phyloP scores from a whole-genome alignment of 1,140 invertebrate genomes.

The Drosophila malerkotliana region DNA sequence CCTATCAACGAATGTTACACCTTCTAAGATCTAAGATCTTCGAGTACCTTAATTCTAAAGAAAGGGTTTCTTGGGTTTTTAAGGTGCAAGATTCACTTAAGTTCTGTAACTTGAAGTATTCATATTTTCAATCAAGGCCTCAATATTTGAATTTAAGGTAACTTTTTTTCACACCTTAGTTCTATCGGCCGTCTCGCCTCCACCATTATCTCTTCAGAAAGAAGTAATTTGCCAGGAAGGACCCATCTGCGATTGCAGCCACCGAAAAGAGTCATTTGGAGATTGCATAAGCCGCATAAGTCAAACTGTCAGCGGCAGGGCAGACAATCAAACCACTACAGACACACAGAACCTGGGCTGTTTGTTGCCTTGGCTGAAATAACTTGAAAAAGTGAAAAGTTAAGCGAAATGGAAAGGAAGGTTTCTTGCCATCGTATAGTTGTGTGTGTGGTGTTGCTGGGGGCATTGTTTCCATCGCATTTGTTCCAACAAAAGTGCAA shows the following conservation, averaged over 20 bases:
- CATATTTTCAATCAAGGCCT: too few relatives aligned
- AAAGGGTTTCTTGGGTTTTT: too few relatives aligned
- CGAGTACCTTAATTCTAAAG: too few relatives aligned
- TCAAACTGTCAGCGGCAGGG: conserved; percentile 71
- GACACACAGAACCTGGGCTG: conserved; percentile 17
- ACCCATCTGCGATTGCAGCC: conserved; percentile 21
- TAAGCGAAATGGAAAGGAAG: conserved; percentile 71
- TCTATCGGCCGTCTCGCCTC: not conserved
- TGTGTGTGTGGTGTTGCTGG: conserved; percentile 54
- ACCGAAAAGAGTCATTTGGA: conserved; percentile 52
- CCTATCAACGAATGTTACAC: too few relatives aligned
- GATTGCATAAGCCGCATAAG: conserved; percentile 66
- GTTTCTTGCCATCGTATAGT: conserved; percentile 21
- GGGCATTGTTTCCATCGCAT: conserved; percentile 71
- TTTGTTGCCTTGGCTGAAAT: conserved; percentile 40
- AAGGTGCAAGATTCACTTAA: too few relatives aligned
- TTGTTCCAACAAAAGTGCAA: conserved; percentile 80
- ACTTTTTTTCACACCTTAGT: not conserved
- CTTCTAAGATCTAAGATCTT: too few relatives aligned
- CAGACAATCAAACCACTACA: conserved; percentile 32
- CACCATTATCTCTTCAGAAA: not conserved
- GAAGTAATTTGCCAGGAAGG: not conserved
- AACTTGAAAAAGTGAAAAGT: conserved; percentile 73
- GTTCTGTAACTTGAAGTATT: too few relatives aligned
- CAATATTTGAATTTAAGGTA: too few relatives aligned